Percentiles rank a stretch among this genome's conserved stretches.
Evolutionary conservation across 2,888 invertebrate species (phyloP).

Genomic region (Alviniconcha strummeri): DNA sequence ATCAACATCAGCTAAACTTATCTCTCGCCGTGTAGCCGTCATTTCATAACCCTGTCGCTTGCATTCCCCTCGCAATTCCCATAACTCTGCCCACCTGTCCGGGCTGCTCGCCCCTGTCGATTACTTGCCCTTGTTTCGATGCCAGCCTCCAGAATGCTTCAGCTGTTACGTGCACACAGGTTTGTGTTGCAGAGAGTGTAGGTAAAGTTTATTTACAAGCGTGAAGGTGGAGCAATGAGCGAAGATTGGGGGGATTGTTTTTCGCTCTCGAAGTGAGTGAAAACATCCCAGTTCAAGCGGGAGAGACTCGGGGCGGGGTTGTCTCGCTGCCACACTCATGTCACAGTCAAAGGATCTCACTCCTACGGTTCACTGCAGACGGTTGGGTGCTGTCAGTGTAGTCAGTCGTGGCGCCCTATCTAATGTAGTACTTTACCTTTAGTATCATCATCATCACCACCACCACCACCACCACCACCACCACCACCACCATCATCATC

Average conservation of each 20-base stretch:
- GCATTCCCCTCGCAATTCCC: slow-evolving; percentile 9
- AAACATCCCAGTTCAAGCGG: too few relatives aligned
- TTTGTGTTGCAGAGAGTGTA: slow-evolving; percentile 7
- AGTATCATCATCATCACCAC: not conserved
- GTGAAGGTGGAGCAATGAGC: not conserved
- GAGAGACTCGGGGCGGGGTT: too few relatives aligned
- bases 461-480: not conserved
- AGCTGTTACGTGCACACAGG: not conserved
- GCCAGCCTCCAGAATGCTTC: not conserved
- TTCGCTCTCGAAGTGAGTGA: not conserved
- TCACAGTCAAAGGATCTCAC: too few relatives aligned
- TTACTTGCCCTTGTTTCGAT: not conserved
- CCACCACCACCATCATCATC: not conserved
- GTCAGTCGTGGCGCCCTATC: too few relatives aligned
- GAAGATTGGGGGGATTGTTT: not conserved
- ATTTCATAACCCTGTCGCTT: not conserved
- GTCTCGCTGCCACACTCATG: too few relatives aligned
- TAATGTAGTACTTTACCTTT: too few relatives aligned
- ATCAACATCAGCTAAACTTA: too few relatives aligned
- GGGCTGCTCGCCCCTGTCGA: slow-evolving; percentile 15
- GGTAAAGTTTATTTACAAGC: slow-evolving; percentile 8
- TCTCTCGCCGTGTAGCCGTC: not conserved
- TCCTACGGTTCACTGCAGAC: too few relatives aligned
- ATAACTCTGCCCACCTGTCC: slow-evolving; percentile 24
- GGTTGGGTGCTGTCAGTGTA: too few relatives aligned